These are phyloP conservation scores for Macrobrachium rosenbergii DNA, from an alignment of 1,140 invertebrate genomes.

Conservation along the genomic window DNA sequence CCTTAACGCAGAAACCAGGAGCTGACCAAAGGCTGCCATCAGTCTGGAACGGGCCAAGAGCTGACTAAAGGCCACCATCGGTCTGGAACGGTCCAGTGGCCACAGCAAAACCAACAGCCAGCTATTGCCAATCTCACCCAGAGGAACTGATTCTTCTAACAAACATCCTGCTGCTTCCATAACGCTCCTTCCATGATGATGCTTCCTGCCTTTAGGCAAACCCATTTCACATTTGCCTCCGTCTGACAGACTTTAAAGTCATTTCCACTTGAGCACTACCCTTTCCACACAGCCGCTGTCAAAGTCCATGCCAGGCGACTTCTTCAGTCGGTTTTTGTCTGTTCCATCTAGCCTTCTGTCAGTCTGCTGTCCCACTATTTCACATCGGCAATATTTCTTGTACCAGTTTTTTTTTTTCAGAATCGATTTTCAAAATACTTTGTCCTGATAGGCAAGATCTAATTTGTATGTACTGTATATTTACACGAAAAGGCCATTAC, in stretches of 20 bases:
- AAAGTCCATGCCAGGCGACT: not conserved
- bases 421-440: too few relatives aligned
- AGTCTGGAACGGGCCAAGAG: slow-evolving; percentile 32
- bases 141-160: too few relatives aligned
- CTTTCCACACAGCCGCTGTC: not conserved
- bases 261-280: slow-evolving; percentile 7
- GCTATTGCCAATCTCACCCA: too few relatives aligned
- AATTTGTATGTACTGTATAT: too few relatives aligned
- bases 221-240: slow-evolving; percentile 16
- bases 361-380: not conserved
- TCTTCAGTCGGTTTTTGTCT: not conserved
- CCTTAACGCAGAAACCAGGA: slow-evolving; percentile 23
- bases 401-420: too few relatives aligned
- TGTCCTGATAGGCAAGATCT: too few relatives aligned
- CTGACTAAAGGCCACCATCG: not conserved
- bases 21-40: slow-evolving; percentile 26
- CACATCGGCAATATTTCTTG: too few relatives aligned
- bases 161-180: too few relatives aligned
- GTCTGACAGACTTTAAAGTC: not conserved
- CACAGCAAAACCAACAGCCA: not conserved
- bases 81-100: slow-evolving; percentile 43
- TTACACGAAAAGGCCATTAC: too few relatives aligned
- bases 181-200: too few relatives aligned
- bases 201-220: too few relatives aligned
- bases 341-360: slow-evolving; percentile 14